phyloP scores from a whole-genome alignment of 2,797 vertebrate species.

The Limosa lapponica region DNA sequence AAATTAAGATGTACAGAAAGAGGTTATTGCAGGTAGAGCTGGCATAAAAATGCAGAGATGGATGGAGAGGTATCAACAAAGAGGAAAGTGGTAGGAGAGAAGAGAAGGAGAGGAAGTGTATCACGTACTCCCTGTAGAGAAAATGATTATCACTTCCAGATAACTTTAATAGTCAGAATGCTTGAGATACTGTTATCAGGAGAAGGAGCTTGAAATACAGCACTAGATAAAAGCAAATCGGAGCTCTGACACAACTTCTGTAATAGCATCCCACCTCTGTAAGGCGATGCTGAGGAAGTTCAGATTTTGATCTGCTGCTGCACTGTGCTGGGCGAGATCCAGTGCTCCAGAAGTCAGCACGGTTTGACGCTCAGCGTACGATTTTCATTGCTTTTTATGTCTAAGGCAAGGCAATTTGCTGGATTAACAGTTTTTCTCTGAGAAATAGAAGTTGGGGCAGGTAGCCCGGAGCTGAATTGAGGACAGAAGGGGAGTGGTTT shows the following conservation, averaged over 20 bases:
- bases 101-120: neutral
- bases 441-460: neutral
- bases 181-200: conserved; percentile 37
- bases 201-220: conserved; percentile 6
- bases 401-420: neutral
- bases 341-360: neutral
- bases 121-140: neutral
- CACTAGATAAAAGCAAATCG: neutral
- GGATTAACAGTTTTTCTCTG: neutral
- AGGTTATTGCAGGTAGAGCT: neutral
- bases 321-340: neutral
- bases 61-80: neutral
- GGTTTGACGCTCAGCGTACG: fast-evolving
- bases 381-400: fast-evolving
- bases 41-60: neutral
- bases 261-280: neutral
- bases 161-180: conserved; percentile 2
- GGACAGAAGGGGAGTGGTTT: neutral
- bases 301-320: neutral
- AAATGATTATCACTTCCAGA: conserved; percentile 3
- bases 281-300: neutral
- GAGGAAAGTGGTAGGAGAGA: neutral
- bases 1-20: neutral
- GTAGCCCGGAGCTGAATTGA: neutral
- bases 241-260: neutral